Evolutionary conservation across 1,140 invertebrate species (phyloP).

Genomic region (Luehdorfia chinensis): DNA sequence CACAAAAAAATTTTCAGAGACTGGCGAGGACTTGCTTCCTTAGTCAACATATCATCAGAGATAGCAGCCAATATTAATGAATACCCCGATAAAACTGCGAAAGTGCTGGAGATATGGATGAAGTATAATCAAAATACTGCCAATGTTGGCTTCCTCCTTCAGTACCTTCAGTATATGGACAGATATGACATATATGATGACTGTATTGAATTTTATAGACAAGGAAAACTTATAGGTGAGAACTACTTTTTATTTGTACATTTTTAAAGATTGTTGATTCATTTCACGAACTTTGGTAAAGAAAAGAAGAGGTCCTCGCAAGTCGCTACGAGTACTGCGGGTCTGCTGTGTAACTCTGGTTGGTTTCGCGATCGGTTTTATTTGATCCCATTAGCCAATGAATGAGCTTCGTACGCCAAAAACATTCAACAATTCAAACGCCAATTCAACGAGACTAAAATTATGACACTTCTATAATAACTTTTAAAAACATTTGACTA

Average conservation of each 20-base stretch:
- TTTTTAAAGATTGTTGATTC: background rate
- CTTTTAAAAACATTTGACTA: too few species aligned
- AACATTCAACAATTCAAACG: too few species aligned
- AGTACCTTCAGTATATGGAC: constrained; percentile 78
- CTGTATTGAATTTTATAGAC: constrained; percentile 71
- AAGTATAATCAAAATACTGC: constrained; percentile 51
- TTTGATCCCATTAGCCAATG: too few species aligned
- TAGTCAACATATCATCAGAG: constrained; percentile 73
- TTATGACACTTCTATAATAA: too few species aligned
- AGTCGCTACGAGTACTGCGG: too few species aligned
- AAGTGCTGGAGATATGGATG: constrained; percentile 76
- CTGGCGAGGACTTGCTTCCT: constrained; percentile 82
- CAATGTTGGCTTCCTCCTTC: constrained; percentile 74
- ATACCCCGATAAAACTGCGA: constrained; percentile 72
- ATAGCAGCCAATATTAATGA: constrained; percentile 65
- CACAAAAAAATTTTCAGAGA: constrained; percentile 71
- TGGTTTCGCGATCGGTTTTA: too few species aligned
- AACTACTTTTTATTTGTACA: constrained; percentile 1
- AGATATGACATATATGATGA: constrained; percentile 83
- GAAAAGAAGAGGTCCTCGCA: too few species aligned
- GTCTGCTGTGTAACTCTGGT: too few species aligned
- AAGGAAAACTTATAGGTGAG: constrained; percentile 41
- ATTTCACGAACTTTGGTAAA: too few species aligned
- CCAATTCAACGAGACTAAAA: too few species aligned
- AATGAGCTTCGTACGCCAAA: too few species aligned